Conservation (phyloP, 1,140 invertebrate genomes). For the Rhopalosiphum maidis region DNA sequence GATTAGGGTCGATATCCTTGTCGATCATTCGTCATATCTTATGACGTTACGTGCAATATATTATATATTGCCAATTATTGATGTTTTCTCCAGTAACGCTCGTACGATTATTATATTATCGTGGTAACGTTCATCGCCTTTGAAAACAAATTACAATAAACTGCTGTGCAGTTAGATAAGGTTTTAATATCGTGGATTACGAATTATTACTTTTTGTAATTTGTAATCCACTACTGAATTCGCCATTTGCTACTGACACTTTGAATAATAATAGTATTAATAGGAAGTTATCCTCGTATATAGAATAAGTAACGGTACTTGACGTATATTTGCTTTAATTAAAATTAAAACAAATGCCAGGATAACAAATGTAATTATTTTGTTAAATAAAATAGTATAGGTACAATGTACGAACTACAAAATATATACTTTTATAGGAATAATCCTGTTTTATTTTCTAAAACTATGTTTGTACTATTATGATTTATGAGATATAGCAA, state of each 20-base stretch:
- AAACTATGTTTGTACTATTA: not conserved
- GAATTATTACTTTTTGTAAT: not conserved
- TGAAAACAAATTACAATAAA: not conserved
- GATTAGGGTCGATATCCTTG: not conserved
- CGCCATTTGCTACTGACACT: too few relatives aligned
- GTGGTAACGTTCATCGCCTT: not conserved
- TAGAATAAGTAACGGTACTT: not conserved
- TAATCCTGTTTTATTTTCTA: not conserved
- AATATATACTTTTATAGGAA: not conserved
- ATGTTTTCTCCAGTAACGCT: not conserved
- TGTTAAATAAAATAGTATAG: not conserved
- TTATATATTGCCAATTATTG: not conserved
- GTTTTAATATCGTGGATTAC: not conserved
- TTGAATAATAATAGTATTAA: not conserved
- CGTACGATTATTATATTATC: not conserved
- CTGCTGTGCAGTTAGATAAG: not conserved
- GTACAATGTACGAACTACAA: not conserved
- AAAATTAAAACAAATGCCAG: not conserved
- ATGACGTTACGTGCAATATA: not conserved
- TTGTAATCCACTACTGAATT: not conserved
- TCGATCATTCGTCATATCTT: not conserved
- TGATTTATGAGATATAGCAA: not conserved
- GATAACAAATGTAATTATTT: not conserved
- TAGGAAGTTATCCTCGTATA: not conserved
- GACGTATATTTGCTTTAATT: not conserved